A percentile compares a stretch with the other conserved stretches of the same genome.
Evolutionary conservation across 2,888 invertebrate genomes (phyloP).

Genomic region (Acanthosepion pharaonis): DNA sequence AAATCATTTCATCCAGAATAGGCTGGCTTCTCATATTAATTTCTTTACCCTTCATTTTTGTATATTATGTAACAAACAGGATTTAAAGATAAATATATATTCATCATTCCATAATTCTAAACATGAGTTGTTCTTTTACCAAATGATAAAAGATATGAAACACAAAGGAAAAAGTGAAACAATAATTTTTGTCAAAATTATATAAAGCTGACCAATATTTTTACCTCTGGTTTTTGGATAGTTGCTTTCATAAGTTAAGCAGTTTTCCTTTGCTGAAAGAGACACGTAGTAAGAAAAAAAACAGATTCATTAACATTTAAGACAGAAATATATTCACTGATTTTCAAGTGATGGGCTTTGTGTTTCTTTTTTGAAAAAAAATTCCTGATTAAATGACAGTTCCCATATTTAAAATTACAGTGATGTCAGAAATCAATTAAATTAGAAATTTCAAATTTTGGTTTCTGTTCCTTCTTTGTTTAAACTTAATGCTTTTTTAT

Average conservation of each 20-base stretch:
- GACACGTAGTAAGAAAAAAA: background rate
- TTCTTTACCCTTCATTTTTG: background rate
- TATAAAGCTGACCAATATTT: slow-evolving; percentile 43
- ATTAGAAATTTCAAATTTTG: background rate
- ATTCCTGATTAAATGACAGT: background rate
- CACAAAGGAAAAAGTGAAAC: background rate
- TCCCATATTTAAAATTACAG: background rate
- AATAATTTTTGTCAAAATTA: background rate
- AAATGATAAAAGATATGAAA: background rate
- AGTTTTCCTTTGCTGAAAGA: slow-evolving; percentile 45
- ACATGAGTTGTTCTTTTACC: background rate
- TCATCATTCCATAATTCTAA: too few species aligned
- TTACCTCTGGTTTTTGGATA: slow-evolving; percentile 47
- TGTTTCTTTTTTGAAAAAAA: background rate
- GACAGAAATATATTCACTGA: background rate
- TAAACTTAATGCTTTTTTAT: background rate
- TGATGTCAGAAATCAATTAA: background rate
- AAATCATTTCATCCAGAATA: too few species aligned
- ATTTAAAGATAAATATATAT: too few species aligned
- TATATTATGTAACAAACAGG: background rate
- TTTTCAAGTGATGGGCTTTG: background rate
- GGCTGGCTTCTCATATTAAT: too few species aligned
- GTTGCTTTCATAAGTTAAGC: slow-evolving; percentile 47
- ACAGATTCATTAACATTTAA: background rate
- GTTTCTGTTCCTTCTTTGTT: background rate